Evolutionary conservation across 2,113 vertebrate species (phyloP).

Genomic region (Perca schrenkii): DNA sequence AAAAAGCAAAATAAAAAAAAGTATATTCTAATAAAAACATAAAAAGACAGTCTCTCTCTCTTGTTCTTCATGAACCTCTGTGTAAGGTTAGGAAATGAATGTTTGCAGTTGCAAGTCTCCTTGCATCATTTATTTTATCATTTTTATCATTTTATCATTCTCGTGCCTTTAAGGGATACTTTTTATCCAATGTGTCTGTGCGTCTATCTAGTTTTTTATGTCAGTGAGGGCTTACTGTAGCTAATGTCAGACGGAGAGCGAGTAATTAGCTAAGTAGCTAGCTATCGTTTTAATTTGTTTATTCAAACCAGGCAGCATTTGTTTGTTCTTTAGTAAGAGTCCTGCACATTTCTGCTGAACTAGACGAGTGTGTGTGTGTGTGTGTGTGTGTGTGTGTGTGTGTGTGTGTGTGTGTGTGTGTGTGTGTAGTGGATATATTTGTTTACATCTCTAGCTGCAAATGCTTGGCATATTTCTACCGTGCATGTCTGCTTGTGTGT

Average conservation of each 20-base stretch:
- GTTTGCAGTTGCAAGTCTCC: slow-evolving; percentile 15
- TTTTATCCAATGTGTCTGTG: slow-evolving; percentile 16
- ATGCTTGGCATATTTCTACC: slow-evolving; percentile 6
- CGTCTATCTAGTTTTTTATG: slow-evolving; percentile 25
- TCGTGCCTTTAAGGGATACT: slow-evolving; percentile 1
- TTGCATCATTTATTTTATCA: slow-evolving; percentile 20
- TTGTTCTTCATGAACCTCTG: slow-evolving; percentile 9
- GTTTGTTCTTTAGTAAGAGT: slow-evolving; percentile 51
- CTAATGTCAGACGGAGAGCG: slow-evolving; percentile 49
- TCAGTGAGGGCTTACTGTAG: slow-evolving; percentile 16
- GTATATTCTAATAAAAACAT: no score
- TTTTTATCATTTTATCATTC: slow-evolving; percentile 3
- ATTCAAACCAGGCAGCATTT: slow-evolving; percentile 57
- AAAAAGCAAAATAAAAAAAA: no score
- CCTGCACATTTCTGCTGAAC: slow-evolving; percentile 31
- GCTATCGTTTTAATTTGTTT: slow-evolving; percentile 74
- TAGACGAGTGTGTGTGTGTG: not conserved
- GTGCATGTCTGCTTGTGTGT: slow-evolving; percentile 26
- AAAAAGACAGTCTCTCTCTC: not conserved
- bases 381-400: not conserved
- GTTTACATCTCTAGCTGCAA: slow-evolving; percentile 48
- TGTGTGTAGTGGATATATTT: slow-evolving; percentile 34
- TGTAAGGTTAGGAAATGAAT: slow-evolving; percentile 13
- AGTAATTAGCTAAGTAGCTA: slow-evolving; percentile 69
- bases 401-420: slow-evolving; percentile 13